These are phyloP conservation scores for Parauchenoglanis punctatus DNA, from an alignment of 2,797 vertebrate species.

Conservation along the genomic window DNA sequence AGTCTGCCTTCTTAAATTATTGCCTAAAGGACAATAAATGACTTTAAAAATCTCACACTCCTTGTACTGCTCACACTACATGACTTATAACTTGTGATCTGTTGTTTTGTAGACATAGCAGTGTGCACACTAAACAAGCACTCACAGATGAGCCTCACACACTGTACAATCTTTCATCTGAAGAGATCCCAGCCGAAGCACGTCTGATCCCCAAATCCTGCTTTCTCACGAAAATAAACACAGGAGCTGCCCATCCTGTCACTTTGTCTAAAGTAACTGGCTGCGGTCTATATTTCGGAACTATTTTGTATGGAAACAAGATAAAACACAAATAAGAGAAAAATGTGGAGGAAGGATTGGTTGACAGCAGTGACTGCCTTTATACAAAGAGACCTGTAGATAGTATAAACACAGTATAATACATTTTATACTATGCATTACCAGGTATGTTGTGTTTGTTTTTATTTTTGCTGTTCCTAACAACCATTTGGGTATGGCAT, in stretches of 20 bases:
- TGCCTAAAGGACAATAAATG: neutral
- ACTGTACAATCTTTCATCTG: neutral
- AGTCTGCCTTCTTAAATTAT: neutral
- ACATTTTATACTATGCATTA: neutral
- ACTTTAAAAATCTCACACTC: constrained; percentile 2
- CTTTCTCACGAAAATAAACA: constrained; percentile 29
- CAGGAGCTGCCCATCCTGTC: neutral
- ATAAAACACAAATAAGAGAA: neutral
- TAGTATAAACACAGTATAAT: neutral
- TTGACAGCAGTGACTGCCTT: neutral
- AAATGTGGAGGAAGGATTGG: neutral
- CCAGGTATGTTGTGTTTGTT: neutral
- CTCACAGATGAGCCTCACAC: neutral
- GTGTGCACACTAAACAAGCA: neutral
- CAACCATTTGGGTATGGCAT: neutral
- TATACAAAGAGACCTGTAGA: neutral
- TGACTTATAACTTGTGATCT: neutral
- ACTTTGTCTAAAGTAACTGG: neutral
- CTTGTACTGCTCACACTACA: neutral
- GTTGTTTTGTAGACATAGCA: neutral
- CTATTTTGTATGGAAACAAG: neutral
- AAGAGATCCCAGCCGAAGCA: neutral
- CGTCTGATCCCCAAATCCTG: constrained; percentile 22
- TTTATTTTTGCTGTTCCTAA: neutral
- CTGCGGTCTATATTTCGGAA: neutral